A percentile compares a stretch with the other conserved stretches of the same genome.
phyloP scores from a whole-genome alignment of 2,888 invertebrate species.

The Antheraea assamensis region DNA sequence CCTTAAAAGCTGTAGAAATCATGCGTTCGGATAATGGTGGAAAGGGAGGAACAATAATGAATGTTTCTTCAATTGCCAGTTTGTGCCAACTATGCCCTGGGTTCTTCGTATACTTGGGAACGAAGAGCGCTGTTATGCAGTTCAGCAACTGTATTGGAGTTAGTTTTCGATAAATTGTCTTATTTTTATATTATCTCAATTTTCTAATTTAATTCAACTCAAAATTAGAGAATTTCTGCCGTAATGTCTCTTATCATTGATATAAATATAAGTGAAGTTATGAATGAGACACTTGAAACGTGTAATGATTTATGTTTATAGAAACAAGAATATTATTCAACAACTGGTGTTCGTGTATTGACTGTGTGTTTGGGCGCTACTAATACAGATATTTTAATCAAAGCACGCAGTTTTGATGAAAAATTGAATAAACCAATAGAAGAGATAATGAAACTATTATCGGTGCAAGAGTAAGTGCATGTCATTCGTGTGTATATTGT shows the following conservation, averaged over 20 bases:
- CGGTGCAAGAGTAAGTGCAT: conserved; percentile 23
- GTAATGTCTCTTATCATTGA: too few relatives aligned
- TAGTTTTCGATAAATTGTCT: conserved; percentile 23
- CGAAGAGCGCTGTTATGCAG: conserved; percentile 46
- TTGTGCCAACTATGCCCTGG: conserved; percentile 25
- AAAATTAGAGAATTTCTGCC: too few relatives aligned
- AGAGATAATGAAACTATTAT: conserved; percentile 15
- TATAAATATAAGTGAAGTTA: too few relatives aligned
- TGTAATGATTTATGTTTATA: conserved; percentile 4
- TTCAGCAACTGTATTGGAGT: conserved; percentile 49
- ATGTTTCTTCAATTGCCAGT: conserved; percentile 44
- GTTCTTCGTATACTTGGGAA: conserved; percentile 42
- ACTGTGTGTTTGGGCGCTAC: conserved; percentile 46
- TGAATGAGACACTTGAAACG: too few relatives aligned
- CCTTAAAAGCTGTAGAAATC: conserved; percentile 43
- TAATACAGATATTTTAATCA: conserved; percentile 31
- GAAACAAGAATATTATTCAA: conserved; percentile 37
- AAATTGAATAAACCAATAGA: conserved; percentile 4
- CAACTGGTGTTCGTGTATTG: conserved; percentile 48
- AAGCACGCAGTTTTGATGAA: conserved; percentile 29
- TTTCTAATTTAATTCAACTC: too few relatives aligned
- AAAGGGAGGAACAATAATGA: conserved; percentile 49
- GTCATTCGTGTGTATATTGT: too few relatives aligned
- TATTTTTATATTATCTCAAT: too few relatives aligned
- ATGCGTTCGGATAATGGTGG: conserved; percentile 50